These are phyloP conservation scores for Sitta europaea DNA, from an alignment of 2,113 vertebrate species.

Conservation along the genomic window DNA sequence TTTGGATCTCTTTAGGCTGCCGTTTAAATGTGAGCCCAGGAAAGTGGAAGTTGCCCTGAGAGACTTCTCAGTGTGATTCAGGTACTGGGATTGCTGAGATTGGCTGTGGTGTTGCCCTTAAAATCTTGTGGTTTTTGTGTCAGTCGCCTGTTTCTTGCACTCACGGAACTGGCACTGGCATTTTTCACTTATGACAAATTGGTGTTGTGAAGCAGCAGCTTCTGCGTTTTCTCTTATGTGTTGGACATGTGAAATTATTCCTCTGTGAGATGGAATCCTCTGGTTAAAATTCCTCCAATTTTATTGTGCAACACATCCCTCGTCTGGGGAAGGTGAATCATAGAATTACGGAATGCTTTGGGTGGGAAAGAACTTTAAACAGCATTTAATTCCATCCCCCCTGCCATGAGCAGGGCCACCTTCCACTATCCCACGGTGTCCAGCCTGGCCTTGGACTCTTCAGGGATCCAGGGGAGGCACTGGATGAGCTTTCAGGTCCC, in stretches of 20 bases:
- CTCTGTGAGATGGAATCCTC: neutral
- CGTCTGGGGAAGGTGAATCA: neutral
- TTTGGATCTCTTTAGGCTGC: neutral
- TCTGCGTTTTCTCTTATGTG: rapidly evolving
- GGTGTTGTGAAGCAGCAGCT: rapidly evolving
- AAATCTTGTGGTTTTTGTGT: rapidly evolving
- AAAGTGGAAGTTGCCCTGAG: conserved; percentile 3
- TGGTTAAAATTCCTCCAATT: neutral
- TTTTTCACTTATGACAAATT: neutral
- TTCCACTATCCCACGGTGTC: rapidly evolving
- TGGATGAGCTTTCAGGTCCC: neutral
- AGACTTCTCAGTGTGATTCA: neutral
- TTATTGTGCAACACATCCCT: neutral
- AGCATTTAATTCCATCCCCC: neutral
- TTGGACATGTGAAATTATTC: neutral
- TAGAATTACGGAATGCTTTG: neutral
- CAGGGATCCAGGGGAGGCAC: neutral
- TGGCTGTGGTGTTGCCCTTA: too few species aligned
- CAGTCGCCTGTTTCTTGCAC: rapidly evolving
- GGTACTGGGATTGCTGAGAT: neutral
- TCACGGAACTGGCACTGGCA: rapidly evolving
- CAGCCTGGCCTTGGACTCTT: neutral
- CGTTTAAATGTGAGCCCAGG: conserved; percentile 27
- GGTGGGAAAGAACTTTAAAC: neutral
- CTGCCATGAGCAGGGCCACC: neutral